These are phyloP conservation scores for Amazona vittata DNA, from an alignment of 2,113 vertebrate species.

Conservation along the genomic window DNA sequence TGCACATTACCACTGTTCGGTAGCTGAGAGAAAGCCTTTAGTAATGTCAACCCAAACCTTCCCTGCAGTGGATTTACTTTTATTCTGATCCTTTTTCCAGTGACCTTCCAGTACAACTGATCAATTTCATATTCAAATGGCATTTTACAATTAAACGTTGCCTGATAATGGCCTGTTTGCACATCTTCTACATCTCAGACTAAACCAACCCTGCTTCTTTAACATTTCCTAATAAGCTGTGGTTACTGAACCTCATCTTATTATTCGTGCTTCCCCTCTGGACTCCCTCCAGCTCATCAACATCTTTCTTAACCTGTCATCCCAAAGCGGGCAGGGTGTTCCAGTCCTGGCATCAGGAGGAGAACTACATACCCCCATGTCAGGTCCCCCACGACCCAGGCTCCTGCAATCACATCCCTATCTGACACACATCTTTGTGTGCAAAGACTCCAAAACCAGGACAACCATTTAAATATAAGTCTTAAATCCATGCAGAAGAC, in stretches of 20 bases:
- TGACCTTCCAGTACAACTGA: neutral
- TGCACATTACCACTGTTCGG: accelerated
- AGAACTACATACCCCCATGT: neutral
- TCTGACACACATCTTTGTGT: neutral
- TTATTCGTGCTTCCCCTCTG: neutral
- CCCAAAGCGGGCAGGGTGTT: neutral
- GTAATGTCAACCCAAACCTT: neutral
- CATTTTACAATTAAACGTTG: neutral
- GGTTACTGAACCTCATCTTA: neutral
- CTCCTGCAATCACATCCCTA: neutral
- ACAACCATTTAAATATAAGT: neutral
- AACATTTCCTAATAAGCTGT: neutral
- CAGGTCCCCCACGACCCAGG: neutral
- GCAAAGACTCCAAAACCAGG: neutral
- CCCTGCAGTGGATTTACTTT: neutral
- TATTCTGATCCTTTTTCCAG: neutral
- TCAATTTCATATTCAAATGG: neutral
- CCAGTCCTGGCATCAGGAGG: neutral
- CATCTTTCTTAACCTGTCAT: neutral
- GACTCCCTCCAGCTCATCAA: neutral
- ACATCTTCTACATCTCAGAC: neutral
- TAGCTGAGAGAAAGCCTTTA: neutral
- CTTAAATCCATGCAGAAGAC: neutral
- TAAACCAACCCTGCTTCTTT: neutral
- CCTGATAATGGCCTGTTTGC: neutral